These are phyloP conservation scores for Petrocephalus sullivani DNA, from an alignment of 2,797 vertebrate genomes.

Conservation along the genomic window DNA sequence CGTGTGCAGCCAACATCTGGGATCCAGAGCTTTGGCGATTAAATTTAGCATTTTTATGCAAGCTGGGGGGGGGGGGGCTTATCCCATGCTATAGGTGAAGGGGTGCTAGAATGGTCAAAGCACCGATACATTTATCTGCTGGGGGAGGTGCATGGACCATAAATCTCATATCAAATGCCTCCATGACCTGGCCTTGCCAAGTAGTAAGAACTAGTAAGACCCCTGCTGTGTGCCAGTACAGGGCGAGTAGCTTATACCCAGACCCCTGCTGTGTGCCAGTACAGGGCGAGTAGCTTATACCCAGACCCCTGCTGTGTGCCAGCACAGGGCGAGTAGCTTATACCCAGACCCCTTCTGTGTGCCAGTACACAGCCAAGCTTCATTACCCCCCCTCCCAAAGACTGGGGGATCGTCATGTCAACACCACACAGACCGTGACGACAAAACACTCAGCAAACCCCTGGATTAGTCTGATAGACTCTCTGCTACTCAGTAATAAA, in stretches of 20 bases:
- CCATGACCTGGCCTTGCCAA: neutral
- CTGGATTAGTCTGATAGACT: constrained; percentile 48
- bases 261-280: neutral
- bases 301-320: neutral
- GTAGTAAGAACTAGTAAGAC: neutral
- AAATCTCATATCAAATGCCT: neutral
- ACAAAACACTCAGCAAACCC: neutral
- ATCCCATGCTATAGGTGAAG: neutral
- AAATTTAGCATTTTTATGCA: neutral
- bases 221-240: neutral
- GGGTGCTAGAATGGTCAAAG: neutral
- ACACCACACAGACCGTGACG: constrained; percentile 1
- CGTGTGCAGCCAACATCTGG: constrained; percentile 1
- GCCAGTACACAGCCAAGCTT: neutral
- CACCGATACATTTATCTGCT: neutral
- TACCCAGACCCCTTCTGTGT: neutral
- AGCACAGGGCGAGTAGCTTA: neutral
- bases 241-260: neutral
- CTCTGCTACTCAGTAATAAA: constrained; percentile 4
- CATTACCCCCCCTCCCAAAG: neutral
- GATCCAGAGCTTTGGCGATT: neutral
- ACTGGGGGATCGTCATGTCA: neutral
- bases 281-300: neutral
- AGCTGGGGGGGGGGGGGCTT: neutral
- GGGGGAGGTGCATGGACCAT: neutral